These are phyloP conservation scores for Protophormia terraenovae DNA, from an alignment of 2,888 invertebrate species.

Conservation along the genomic window DNA sequence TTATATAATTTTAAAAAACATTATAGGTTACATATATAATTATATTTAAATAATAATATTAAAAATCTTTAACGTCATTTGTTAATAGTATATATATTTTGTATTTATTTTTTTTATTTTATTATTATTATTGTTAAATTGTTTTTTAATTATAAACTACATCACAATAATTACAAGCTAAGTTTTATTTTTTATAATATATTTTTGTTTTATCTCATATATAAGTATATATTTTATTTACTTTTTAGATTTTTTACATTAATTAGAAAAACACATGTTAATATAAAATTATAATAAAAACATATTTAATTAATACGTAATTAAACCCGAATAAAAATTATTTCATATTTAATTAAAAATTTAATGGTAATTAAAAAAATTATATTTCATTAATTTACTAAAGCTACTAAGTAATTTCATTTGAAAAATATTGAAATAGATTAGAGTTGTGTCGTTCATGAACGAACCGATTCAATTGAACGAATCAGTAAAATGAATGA, in stretches of 20 bases:
- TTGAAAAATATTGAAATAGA: no score
- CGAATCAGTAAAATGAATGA: no score
- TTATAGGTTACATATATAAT: constrained; percentile 33
- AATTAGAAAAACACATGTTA: not conserved
- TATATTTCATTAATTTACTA: no score
- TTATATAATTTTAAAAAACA: constrained; percentile 25
- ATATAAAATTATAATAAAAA: not conserved
- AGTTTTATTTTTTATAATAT: constrained; percentile 66
- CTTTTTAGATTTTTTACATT: constrained; percentile 35
- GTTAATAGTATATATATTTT: constrained; percentile 52
- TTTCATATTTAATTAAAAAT: not conserved
- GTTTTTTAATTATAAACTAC: constrained; percentile 74
- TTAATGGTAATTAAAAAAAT: not conserved
- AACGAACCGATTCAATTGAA: no score
- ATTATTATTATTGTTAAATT: constrained; percentile 58
- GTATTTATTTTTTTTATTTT: constrained; percentile 70
- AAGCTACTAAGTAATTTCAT: no score
- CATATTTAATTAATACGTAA: not conserved
- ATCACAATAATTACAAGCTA: constrained; percentile 80
- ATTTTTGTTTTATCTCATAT: constrained; percentile 48
- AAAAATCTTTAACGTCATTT: constrained; percentile 45
- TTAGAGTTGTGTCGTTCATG: no score
- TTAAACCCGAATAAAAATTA: not conserved
- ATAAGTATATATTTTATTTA: constrained; percentile 47
- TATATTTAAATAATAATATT: constrained; percentile 15